Evolutionary conservation across 2,888 invertebrate species (phyloP).

Genomic region (Phengaris arion): DNA sequence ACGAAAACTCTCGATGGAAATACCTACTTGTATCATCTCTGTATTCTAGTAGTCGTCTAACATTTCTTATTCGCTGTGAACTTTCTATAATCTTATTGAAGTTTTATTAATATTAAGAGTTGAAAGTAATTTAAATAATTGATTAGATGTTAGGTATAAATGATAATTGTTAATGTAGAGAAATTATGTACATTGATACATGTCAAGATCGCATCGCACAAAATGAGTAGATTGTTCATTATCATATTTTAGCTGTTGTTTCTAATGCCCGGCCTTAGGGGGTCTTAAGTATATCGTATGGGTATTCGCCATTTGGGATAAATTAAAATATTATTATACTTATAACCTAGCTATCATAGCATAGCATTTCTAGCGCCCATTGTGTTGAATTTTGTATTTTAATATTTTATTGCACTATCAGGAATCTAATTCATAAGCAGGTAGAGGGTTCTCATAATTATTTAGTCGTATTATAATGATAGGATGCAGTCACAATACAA

Average conservation of each 20-base stretch:
- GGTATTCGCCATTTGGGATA: no score
- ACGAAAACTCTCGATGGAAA: conserved; percentile 8
- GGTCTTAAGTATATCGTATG: background rate
- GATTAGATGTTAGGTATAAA: conserved; percentile 50
- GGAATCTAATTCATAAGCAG: no score
- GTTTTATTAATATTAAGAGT: conserved; percentile 54
- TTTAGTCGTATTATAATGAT: no score
- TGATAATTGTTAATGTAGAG: conserved; percentile 64
- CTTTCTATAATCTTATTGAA: conserved; percentile 51
- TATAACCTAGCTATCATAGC: no score
- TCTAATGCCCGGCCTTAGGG: background rate
- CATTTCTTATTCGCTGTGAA: conserved; percentile 30
- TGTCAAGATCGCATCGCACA: conserved; percentile 73
- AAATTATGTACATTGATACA: conserved; percentile 44
- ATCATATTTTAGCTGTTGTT: conserved; percentile 26
- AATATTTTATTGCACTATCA: no score
- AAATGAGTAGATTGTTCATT: conserved; percentile 55
- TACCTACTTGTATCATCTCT: conserved; percentile 19
- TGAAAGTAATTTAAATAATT: conserved; percentile 59
- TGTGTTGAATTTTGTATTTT: no score
- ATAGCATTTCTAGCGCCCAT: no score
- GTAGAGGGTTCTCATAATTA: no score
- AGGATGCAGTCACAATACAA: no score
- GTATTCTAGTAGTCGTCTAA: conserved; percentile 28
- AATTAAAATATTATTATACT: no score